Conservation (phyloP, 2,797 vertebrate genomes). For the Gorsachius magnificus region DNA sequence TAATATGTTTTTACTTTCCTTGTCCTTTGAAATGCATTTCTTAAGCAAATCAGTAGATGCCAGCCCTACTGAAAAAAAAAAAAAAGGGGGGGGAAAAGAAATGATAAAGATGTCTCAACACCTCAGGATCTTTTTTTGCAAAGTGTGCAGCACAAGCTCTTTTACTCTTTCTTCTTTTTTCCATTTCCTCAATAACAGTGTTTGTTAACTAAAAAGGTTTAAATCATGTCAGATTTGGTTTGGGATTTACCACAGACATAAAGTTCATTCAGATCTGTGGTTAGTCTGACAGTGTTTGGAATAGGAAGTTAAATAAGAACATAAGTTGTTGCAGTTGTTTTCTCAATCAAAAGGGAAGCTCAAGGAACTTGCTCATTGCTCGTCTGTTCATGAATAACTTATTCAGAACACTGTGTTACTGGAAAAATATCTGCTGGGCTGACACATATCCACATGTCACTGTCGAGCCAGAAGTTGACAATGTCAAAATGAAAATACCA, state of each 20-base stretch:
- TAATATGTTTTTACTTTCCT: neutral
- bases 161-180: neutral
- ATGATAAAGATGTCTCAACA: rapidly evolving
- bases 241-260: neutral
- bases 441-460: neutral
- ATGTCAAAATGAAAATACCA: neutral
- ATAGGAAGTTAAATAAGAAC: neutral
- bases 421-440: constrained; percentile 2
- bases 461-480: neutral
- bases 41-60: neutral
- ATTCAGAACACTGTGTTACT: neutral
- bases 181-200: neutral
- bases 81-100: neutral
- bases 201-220: neutral
- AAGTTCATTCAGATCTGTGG: neutral
- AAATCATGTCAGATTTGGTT: neutral
- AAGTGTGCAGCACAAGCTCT: neutral
- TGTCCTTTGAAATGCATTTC: neutral
- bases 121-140: neutral
- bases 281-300: neutral
- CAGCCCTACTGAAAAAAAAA: neutral
- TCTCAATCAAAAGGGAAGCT: neutral
- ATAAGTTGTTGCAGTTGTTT: neutral
- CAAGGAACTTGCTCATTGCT: neutral
- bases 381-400: neutral